Base-by-base conservation (phyloP, 2,113 vertebrate species). In the Alligator mississippiensis region DNA sequence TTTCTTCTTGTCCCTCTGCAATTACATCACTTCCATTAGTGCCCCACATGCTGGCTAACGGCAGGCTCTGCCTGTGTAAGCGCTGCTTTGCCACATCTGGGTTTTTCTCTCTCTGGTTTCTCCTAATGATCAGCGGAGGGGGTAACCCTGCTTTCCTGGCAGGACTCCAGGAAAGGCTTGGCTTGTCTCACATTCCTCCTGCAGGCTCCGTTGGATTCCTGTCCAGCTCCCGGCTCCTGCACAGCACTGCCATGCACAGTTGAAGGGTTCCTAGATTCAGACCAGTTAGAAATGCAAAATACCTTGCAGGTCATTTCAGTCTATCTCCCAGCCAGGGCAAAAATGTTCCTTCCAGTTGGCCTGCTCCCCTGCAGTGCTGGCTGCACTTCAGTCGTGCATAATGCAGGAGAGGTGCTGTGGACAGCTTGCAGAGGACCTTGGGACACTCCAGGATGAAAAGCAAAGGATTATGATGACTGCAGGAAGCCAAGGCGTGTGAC, bases 301-400 rank as follows among this genome's bases (percentile, higher is more conserved):
- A 60, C 62, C 59, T n/a, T 24, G 22, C 24, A 17, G 47, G 60
- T 83, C 17, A 11, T 84, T 93, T 34, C 60, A 62, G 57, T 58
- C 58, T 21, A 25, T 61, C 30, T 70, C n/a, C 57, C n/a, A 30
- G 62, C 84, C 80, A 92, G 28, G 27, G 5, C 60, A 80, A 62
- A 27, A 34, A 34, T 63, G 47, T 85, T 90, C 11, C 21, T 28
- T 79, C 82, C 19, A 1, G 0, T 63, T 25, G 63, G 38, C 54
- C 74, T 28, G 27, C 34, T 58, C 5, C 18, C 14, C 54, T 25
- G 28, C 18, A 57, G 64, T 77, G 75, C 80, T 1, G 0, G 63
- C 22, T 0, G 0, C 0, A 0, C 34, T 72, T 60, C 54, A 17
- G 54, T 59, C 76, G 5, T 1, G 27, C 59, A 54, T 9, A 4